phyloP scores from a whole-genome alignment of 2,113 vertebrate genomes.

The Caracal caracal region DNA sequence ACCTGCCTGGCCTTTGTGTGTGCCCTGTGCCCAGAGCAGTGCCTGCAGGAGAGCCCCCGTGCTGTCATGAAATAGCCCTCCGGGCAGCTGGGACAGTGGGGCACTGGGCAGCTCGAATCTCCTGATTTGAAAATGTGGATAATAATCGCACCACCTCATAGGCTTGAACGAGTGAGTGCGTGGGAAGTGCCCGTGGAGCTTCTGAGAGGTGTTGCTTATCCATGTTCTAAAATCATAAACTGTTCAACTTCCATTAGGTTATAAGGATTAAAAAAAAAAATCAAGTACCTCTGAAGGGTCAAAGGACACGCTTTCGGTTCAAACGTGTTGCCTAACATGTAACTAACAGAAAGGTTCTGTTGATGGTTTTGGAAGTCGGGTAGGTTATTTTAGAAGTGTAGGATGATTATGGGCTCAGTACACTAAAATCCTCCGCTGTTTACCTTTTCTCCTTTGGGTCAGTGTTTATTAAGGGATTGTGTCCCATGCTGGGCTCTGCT shows the following conservation, averaged over 20 bases:
- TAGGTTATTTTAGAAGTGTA: background rate
- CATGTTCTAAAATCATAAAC: background rate
- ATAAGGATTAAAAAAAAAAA: background rate
- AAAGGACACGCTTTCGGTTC: background rate
- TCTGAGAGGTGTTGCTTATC: background rate
- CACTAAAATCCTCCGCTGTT: background rate
- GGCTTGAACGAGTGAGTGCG: background rate
- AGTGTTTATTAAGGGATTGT: background rate
- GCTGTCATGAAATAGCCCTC: background rate
- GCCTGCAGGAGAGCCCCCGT: background rate
- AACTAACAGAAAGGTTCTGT: background rate
- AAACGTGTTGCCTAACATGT: background rate
- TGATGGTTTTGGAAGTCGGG: background rate
- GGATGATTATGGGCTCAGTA: background rate
- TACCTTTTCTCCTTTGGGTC: background rate
- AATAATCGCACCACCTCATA: background rate
- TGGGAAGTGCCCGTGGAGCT: background rate
- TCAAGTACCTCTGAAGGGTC: background rate
- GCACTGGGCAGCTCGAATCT: background rate
- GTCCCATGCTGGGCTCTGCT: background rate
- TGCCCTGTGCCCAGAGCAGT: background rate
- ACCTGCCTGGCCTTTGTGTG: background rate
- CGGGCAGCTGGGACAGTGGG: background rate
- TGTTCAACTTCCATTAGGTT: background rate
- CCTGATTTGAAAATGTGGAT: background rate